Evolutionary conservation across 1,140 invertebrate species (phyloP).

Genomic region (Nephila pilipes): DNA sequence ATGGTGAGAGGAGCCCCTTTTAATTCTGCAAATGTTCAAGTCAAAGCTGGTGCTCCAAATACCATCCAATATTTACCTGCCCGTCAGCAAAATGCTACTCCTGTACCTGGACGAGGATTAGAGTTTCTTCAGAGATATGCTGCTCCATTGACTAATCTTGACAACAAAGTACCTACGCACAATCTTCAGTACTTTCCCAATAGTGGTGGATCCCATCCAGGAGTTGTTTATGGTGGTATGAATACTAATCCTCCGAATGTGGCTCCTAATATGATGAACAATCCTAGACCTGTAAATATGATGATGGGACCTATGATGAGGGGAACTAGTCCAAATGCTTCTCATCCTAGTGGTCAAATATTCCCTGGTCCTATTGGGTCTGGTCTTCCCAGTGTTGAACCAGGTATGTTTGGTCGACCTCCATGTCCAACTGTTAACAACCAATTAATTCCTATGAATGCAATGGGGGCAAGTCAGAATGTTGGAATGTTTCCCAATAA

Average conservation of each 20-base stretch:
- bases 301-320: slow-evolving; percentile 80
- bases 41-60: slow-evolving; percentile 97
- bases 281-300: slow-evolving; percentile 78
- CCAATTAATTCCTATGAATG: slow-evolving; percentile 72
- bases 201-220: slow-evolving; percentile 79
- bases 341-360: slow-evolving; percentile 71
- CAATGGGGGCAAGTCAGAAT: slow-evolving; percentile 59
- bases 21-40: slow-evolving; percentile 83
- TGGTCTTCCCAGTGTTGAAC: slow-evolving; percentile 68
- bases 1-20: slow-evolving; percentile 76
- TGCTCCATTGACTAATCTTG: slow-evolving; percentile 82
- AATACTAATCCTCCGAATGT: slow-evolving; percentile 79
- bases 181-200: slow-evolving; percentile 89
- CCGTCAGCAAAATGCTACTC: slow-evolving; percentile 82
- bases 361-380: slow-evolving; percentile 52
- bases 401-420: slow-evolving; percentile 76
- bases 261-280: slow-evolving; percentile 82
- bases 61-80: slow-evolving; percentile 98
- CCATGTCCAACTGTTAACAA: slow-evolving; percentile 63
- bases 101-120: slow-evolving; percentile 87
- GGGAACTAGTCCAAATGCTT: slow-evolving; percentile 75
- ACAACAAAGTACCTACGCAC: slow-evolving; percentile 87
- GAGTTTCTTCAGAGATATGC: slow-evolving; percentile 95
- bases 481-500: slow-evolving; percentile 75
- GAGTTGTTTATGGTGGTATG: slow-evolving; percentile 77